These are phyloP conservation scores for Girardinichthys multiradiatus DNA, from an alignment of 2,113 vertebrate genomes.

Conservation along the genomic window DNA sequence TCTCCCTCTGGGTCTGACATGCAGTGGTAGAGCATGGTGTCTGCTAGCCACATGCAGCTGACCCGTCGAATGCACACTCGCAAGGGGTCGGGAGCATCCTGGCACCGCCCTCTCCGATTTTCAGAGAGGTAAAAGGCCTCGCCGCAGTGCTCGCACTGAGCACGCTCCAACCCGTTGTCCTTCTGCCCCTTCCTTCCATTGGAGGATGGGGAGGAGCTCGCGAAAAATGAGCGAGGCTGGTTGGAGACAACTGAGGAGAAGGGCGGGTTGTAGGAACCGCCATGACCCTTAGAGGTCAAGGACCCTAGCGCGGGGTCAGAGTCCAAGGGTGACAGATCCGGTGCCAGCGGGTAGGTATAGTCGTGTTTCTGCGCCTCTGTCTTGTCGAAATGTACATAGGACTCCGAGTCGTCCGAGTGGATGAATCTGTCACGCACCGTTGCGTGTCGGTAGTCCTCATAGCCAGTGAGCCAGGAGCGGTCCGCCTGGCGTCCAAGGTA, in stretches of 20 bases:
- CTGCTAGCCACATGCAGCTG: constrained; percentile 99
- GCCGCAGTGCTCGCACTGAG: constrained; percentile 93
- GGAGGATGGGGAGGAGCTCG: constrained; percentile 64
- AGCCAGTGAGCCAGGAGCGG: constrained; percentile 91
- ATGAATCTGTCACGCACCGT: constrained; percentile 87
- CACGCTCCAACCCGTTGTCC: constrained; percentile 85
- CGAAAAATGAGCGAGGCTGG: constrained; percentile 85
- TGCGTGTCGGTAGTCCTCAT: constrained; percentile 96
- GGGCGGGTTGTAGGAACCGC: constrained; percentile 43
- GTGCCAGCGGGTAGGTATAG: constrained; percentile 93
- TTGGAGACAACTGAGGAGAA: constrained; percentile 83
- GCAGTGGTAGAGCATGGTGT: constrained; percentile 99
- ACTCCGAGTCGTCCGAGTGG: constrained; percentile 87
- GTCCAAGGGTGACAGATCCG: constrained; percentile 85
- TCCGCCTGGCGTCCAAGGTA: constrained; percentile 69
- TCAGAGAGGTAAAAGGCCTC: constrained; percentile 91
- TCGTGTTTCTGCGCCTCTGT: constrained; percentile 91
- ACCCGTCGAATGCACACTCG: constrained; percentile 89
- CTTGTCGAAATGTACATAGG: constrained; percentile 94
- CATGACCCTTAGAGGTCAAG: constrained; percentile 80
- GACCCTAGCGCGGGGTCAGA: constrained; percentile 78
- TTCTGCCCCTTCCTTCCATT: constrained; percentile 83
- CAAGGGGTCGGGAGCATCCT: constrained; percentile 93
- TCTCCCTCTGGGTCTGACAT: constrained; percentile 99
- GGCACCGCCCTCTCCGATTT: constrained; percentile 91